Base-by-base conservation (phyloP, 2,888 invertebrate species). In the Electrophaes corylata region DNA sequence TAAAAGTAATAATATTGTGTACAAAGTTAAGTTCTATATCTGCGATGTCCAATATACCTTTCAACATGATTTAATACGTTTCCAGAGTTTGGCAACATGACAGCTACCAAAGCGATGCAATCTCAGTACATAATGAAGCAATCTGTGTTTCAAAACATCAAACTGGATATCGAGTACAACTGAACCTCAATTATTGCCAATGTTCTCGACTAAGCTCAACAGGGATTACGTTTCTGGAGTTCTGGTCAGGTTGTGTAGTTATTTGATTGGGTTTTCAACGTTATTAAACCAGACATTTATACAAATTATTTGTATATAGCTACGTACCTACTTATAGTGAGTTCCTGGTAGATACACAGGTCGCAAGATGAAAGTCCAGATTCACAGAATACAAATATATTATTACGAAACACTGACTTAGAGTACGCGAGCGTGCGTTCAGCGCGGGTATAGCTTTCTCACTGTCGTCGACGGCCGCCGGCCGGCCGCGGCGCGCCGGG, bases 161-260 rank as follows among this genome's bases (percentile, higher is more conserved):
- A 56, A 56, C 56, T 31, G 49, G 44, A 56, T 56, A 49, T 56
- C 43, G 56, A 44, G 53, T 54, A 33, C 39, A 20, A 39, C 39
- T 39, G 54, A 56, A 55, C 44, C 49, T 49, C 56, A 44, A 56
- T 56, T 56, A 56, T 49, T 56, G 56, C 19, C 49, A 56, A 56
- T 56, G 56, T 49, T 56, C 55, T 41, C 44, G 29, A 40, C 53
- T 54, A 39, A 45, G 45, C 56, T 49, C 44, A 46, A 52, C 26
- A 33, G 56, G 49, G 39, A 53, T 40, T 45, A 29, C 37, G 49
- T 14, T 44, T 43, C 56, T 37, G 18, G 47, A 33, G 52, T 29
- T 35, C 20, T 47, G 19, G 47, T 47, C 23, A 39, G 18, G 12
- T 41, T n/a, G 29, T 29, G 16, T 18, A 18, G 19, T 12, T 40